These are phyloP conservation scores for Channa argus DNA, from an alignment of 2,113 vertebrate genomes.

Conservation along the genomic window DNA sequence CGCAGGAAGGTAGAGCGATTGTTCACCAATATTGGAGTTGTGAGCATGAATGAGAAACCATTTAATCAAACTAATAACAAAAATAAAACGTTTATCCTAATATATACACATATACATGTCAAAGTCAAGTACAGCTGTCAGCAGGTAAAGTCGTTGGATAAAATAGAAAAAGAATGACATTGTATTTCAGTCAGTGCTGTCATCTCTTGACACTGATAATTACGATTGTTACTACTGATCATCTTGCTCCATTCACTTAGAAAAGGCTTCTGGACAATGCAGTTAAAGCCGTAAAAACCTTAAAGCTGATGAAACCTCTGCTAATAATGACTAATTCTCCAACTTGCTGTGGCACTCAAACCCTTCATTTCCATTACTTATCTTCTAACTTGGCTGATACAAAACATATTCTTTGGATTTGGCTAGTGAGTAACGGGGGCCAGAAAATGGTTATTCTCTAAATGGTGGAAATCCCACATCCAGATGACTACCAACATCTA, in stretches of 20 bases:
- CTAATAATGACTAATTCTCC: neutral
- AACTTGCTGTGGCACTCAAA: neutral
- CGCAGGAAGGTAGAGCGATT: too few relatives aligned
- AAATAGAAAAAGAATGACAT: slow-evolving; percentile 37
- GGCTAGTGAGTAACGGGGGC: too few relatives aligned
- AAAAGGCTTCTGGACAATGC: neutral
- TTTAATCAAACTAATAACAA: too few relatives aligned
- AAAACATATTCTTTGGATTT: slow-evolving; percentile 11
- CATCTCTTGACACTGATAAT: slow-evolving; percentile 40
- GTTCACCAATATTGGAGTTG: too few relatives aligned
- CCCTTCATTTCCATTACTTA: neutral
- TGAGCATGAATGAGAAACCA: too few relatives aligned
- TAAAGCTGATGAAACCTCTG: neutral
- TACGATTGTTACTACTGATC: neutral
- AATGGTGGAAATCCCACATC: neutral
- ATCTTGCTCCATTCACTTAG: neutral
- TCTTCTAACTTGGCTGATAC: slow-evolving; percentile 10
- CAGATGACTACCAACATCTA: slow-evolving; percentile 19
- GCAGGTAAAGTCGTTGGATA: slow-evolving; percentile 39
- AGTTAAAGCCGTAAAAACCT: neutral
- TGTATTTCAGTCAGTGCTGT: slow-evolving; percentile 57
- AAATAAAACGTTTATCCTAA: too few relatives aligned
- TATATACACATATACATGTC: slow-evolving; percentile 13
- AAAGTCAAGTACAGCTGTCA: slow-evolving; percentile 50
- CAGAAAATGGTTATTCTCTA: neutral